Conservation (phyloP, 2,888 invertebrate species). For the Hermaeophaga mercurialis region DNA sequence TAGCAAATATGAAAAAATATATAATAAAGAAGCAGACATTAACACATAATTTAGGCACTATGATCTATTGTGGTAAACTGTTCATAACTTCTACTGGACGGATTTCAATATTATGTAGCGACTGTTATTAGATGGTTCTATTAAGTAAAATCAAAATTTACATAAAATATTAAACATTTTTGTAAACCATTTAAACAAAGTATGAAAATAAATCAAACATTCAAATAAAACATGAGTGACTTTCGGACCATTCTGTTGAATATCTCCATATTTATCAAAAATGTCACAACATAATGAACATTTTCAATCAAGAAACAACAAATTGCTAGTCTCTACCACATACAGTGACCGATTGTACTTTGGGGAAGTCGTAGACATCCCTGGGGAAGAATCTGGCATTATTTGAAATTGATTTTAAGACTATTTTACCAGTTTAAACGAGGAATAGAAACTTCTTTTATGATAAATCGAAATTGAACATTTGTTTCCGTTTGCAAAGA, state of each 20-base stretch:
- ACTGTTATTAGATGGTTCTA: too few species aligned
- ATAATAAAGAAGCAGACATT: too few species aligned
- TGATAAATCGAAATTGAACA: slow-evolving; percentile 6
- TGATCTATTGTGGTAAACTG: too few species aligned
- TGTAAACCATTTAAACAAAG: too few species aligned
- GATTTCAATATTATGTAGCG: too few species aligned
- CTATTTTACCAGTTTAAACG: neutral
- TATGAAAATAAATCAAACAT: neutral
- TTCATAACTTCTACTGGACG: too few species aligned
- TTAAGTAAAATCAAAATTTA: too few species aligned
- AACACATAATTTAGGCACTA: too few species aligned
- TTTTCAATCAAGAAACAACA: slow-evolving; percentile 6
- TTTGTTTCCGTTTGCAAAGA: slow-evolving; percentile 13
- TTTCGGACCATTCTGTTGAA: neutral
- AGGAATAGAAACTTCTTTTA: neutral
- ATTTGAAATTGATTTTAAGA: neutral
- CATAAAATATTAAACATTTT: too few species aligned
- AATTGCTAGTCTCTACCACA: neutral
- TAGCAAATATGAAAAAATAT: too few species aligned
- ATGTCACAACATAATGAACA: slow-evolving; percentile 10
- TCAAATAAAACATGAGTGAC: neutral
- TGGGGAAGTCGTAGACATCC: neutral
- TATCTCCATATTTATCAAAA: neutral
- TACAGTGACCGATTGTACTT: slow-evolving; percentile 7
- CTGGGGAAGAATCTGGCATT: neutral